phyloP scores from a whole-genome alignment of 2,888 invertebrate genomes.

The Ectemnius lituratus region DNA sequence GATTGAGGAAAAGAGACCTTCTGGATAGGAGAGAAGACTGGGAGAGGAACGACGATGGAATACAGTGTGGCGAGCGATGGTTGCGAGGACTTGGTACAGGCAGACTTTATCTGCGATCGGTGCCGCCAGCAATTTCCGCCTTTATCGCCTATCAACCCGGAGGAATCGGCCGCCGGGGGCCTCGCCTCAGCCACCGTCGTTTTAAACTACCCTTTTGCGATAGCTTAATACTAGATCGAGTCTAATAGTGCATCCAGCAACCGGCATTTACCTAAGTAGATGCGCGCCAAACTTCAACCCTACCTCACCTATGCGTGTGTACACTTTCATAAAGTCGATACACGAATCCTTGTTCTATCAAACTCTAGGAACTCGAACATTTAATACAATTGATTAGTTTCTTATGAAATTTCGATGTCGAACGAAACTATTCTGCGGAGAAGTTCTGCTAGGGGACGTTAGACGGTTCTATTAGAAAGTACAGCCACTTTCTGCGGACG shows the following conservation, averaged over 20 bases:
- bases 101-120: constrained; percentile 64
- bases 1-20: not conserved
- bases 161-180: constrained; percentile 56
- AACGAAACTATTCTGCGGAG: no score
- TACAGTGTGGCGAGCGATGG: constrained; percentile 1
- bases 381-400: no score
- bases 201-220: constrained; percentile 19
- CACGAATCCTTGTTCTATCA: no score
- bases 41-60: not conserved
- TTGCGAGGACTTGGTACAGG: constrained; percentile 39
- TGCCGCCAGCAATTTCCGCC: constrained; percentile 68
- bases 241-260: constrained; percentile 18
- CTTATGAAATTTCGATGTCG: no score
- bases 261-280: constrained; percentile 19
- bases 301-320: not conserved
- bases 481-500: no score
- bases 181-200: not conserved
- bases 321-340: no score
- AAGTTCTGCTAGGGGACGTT: no score
- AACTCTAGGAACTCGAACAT: no score
- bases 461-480: no score
- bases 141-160: constrained; percentile 66
- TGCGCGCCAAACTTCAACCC: not conserved
- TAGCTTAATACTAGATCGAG: constrained; percentile 3
- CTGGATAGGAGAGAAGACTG: not conserved